These are phyloP conservation scores for Elysia chlorotica DNA, from an alignment of 1,140 invertebrate genomes.

Conservation along the genomic window DNA sequence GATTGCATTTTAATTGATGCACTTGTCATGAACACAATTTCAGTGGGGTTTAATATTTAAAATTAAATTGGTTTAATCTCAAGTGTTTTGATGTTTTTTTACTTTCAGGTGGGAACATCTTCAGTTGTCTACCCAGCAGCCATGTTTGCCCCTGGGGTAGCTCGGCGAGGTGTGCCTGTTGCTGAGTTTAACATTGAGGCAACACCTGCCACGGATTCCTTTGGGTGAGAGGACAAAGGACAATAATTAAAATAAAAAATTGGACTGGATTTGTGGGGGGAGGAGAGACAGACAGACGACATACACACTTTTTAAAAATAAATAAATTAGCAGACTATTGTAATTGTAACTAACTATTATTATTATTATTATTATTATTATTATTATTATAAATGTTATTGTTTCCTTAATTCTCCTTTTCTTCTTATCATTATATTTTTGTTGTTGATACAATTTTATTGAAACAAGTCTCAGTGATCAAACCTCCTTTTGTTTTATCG, in stretches of 20 bases:
- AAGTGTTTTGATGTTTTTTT: not conserved
- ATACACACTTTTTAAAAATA: not conserved
- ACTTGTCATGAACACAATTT: too few relatives aligned
- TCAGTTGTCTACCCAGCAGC: constrained; percentile 89
- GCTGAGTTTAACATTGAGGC: constrained; percentile 89
- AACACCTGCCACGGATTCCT: constrained; percentile 73
- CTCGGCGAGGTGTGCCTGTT: constrained; percentile 77
- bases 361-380: not conserved
- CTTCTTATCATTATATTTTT: too few relatives aligned
- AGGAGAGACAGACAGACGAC: not conserved
- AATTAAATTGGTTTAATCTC: too few relatives aligned
- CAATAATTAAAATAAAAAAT: not conserved
- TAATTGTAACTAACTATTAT: not conserved
- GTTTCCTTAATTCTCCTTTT: too few relatives aligned
- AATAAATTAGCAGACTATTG: not conserved
- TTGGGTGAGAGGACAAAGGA: constrained; percentile 65
- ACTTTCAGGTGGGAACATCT: constrained; percentile 71
- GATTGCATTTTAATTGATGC: too few relatives aligned
- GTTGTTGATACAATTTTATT: too few relatives aligned
- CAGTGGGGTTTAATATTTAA: too few relatives aligned
- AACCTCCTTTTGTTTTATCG: too few relatives aligned
- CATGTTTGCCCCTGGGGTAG: constrained; percentile 85
- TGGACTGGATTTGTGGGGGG: not conserved
- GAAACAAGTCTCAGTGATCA: too few relatives aligned
- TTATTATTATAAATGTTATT: not conserved